Conservation (phyloP, 2,797 vertebrate genomes). For the Microcaecilia unicolor region DNA sequence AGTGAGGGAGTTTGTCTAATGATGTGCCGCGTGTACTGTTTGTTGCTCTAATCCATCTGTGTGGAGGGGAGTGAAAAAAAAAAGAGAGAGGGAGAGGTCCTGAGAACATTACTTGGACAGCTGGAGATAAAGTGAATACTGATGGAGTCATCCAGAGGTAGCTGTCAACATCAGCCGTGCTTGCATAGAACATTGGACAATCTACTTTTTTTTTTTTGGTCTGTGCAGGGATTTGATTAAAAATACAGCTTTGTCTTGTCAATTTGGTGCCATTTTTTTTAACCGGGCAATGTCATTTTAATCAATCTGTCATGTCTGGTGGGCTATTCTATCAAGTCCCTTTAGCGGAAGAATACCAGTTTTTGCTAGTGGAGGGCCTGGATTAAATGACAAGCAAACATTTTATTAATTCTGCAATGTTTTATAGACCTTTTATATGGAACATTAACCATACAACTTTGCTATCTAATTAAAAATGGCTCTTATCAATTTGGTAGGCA, state of each 20-base stretch:
- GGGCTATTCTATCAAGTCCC: no score
- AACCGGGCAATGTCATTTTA: slow-evolving; percentile 31
- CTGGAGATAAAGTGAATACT: slow-evolving; percentile 42
- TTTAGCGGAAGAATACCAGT: slow-evolving; percentile 20
- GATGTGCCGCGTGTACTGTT: slow-evolving; percentile 48
- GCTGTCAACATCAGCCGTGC: slow-evolving; percentile 43
- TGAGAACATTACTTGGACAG: slow-evolving; percentile 37
- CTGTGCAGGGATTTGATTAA: slow-evolving; percentile 23
- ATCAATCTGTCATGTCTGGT: no score
- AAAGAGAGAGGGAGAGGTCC: slow-evolving; percentile 21
- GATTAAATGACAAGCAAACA: slow-evolving; percentile 34
- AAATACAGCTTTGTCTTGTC: slow-evolving; percentile 18
- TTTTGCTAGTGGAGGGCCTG: slow-evolving; percentile 23
- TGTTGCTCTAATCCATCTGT: slow-evolving; percentile 45
- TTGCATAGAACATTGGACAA: slow-evolving; percentile 40
- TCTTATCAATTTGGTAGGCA: slow-evolving; percentile 37
- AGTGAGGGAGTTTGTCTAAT: slow-evolving; percentile 57
- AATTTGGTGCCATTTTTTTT: slow-evolving; percentile 20
- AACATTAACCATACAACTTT: slow-evolving; percentile 29
- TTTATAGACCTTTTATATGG: slow-evolving; percentile 34
- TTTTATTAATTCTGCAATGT: slow-evolving; percentile 33
- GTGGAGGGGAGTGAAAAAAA: slow-evolving; percentile 33
- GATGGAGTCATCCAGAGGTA: slow-evolving; percentile 37
- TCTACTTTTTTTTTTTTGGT: slow-evolving; percentile 12
- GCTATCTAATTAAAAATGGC: slow-evolving; percentile 35